Conservation (phyloP, 2,888 invertebrate genomes). For the Acronicta psi region DNA sequence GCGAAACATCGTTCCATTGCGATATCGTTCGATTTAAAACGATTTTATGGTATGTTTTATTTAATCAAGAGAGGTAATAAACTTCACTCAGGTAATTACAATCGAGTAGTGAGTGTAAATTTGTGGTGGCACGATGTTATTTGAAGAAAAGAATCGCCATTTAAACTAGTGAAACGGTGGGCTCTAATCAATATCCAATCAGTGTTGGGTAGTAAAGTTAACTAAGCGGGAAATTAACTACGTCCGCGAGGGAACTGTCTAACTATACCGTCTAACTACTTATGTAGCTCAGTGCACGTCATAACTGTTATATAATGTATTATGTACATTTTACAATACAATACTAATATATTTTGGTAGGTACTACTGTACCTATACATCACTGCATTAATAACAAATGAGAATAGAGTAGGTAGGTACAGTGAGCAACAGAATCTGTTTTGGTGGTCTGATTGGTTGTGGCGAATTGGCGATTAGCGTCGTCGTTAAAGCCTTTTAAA, state of each 20-base stretch:
- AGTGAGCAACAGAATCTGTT: too few relatives aligned
- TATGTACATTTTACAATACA: not conserved
- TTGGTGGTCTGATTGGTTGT: too few relatives aligned
- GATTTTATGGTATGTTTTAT: slow-evolving; percentile 81
- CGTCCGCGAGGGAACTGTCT: slow-evolving; percentile 66
- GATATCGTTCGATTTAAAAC: slow-evolving; percentile 61
- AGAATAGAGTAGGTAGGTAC: too few relatives aligned
- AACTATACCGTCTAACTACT: slow-evolving; percentile 40
- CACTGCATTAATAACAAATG: too few relatives aligned
- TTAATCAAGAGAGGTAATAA: slow-evolving; percentile 82
- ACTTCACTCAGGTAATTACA: slow-evolving; percentile 81
- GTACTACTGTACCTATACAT: too few relatives aligned
- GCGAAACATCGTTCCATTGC: slow-evolving; percentile 30
- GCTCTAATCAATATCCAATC: slow-evolving; percentile 89
- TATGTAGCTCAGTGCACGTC: slow-evolving; percentile 31
- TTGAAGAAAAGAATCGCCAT: slow-evolving; percentile 81
- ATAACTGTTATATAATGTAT: slow-evolving; percentile 28
- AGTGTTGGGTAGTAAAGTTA: slow-evolving; percentile 84
- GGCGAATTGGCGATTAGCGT: too few relatives aligned
- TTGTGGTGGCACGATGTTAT: slow-evolving; percentile 81
- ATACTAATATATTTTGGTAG: too few relatives aligned
- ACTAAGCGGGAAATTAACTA: slow-evolving; percentile 88
- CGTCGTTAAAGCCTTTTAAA: too few relatives aligned
- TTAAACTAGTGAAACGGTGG: slow-evolving; percentile 81
- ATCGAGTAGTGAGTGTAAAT: slow-evolving; percentile 85